Base-by-base conservation (phyloP, 1,140 invertebrate species). In the Metopolophium dirhodum region DNA sequence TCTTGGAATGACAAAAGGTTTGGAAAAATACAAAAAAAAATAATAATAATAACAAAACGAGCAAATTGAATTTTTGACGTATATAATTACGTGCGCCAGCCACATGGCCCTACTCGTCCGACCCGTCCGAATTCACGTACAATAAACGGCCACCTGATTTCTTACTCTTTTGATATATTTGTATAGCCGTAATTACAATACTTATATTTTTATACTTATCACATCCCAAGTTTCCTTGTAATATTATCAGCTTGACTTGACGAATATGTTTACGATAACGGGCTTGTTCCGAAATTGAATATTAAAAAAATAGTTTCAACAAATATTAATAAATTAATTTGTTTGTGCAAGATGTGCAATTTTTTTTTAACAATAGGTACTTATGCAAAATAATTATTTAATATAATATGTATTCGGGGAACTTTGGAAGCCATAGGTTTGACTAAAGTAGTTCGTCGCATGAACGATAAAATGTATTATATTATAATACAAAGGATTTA, bases 51-150 rank as follows among this genome's bases (percentile, higher is more conserved):
- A 85, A 41, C 37, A 26, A 9, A 68, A 90, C 89, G 37, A 68
- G 35, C 37, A 90, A 90, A 90, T 90, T 90, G 57, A 90, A 90
- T 90, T 90, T 77, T 90, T 68, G 54, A 90, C 54, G 89, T 90
- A 35, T 89, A 90, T 61, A 61, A 61, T 61, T 57, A 51, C 37
- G 35, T 68, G 11, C 57, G 54, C 11, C 37, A 68, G 11, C 57
- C 89, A 90, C 37, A 90, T 90, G 89, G 37, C 11, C 14, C 14
- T 41, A 68, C 3, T 4, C 11, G 14, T 18, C 7, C 11, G 26
- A 61, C 41, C 11, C 35, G 9, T 90, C 11, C 20, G 23, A 30
- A 57, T n/a, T n/a, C n/a, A n/a, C n/a, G n/a, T 61, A 41, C 54
- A 68, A n/a, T 35, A 51, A 37, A 61, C 37, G 11, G 68, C 57